Evolutionary conservation across 2,797 vertebrate species (phyloP).

Genomic region (Allenopithecus nigroviridis): DNA sequence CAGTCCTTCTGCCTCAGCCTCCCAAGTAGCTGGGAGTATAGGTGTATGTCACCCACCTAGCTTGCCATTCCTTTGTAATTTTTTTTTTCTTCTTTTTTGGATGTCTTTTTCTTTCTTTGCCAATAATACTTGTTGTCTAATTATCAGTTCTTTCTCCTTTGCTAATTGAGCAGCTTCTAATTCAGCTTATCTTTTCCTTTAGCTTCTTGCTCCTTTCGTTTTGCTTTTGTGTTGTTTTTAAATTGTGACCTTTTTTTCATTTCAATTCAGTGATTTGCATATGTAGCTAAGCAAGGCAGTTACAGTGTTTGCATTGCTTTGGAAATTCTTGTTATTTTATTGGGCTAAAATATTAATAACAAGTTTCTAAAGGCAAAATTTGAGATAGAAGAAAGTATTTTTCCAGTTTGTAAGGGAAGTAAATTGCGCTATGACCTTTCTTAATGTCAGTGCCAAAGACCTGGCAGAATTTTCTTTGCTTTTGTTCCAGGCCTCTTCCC

Average conservation of each 20-base stretch:
- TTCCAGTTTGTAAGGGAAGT: not conserved
- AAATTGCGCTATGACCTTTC: not conserved
- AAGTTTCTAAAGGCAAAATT: not conserved
- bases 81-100: slow-evolving; percentile 87
- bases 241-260: not conserved
- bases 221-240: not conserved
- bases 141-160: slow-evolving; percentile 93
- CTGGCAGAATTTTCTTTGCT: slow-evolving; percentile 13
- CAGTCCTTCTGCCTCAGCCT: not conserved
- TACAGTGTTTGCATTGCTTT: not conserved
- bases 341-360: not conserved
- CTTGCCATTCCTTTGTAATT: slow-evolving; percentile 93
- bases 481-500: not conserved
- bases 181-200: slow-evolving; percentile 89
- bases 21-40: not conserved
- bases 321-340: not conserved
- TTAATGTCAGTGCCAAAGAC: not conserved
- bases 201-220: not conserved
- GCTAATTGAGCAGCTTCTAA: slow-evolving; percentile 88
- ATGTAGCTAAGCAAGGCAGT: not conserved
- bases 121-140: slow-evolving; percentile 89
- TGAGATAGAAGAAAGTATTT: not conserved
- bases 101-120: slow-evolving; percentile 95
- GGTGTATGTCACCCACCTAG: not conserved
- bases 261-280: not conserved